phyloP scores from a whole-genome alignment of 1,140 invertebrate genomes.

The Pollicipes pollicipes region DNA sequence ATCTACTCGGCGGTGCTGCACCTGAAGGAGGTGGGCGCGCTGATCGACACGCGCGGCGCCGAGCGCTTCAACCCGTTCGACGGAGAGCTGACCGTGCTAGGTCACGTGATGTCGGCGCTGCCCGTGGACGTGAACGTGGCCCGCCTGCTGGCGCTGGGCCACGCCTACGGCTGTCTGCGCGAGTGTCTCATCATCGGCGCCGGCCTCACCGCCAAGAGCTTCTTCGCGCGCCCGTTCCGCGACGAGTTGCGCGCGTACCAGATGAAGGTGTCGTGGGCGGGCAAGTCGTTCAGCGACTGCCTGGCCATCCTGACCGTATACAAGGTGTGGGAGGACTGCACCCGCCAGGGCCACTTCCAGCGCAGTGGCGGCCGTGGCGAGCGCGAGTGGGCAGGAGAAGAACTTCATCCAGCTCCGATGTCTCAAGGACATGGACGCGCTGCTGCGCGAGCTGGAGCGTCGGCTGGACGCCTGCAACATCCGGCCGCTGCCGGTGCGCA shows the following conservation, averaged over 20 bases:
- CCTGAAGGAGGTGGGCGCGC: conserved; percentile 62
- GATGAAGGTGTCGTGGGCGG: conserved; percentile 59
- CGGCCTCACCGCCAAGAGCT: conserved; percentile 55
- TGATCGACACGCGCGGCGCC: neutral
- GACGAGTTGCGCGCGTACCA: conserved; percentile 51
- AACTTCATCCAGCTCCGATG: conserved; percentile 53
- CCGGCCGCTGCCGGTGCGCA: neutral
- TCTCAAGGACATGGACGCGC: conserved; percentile 48
- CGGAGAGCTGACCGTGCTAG: conserved; percentile 78
- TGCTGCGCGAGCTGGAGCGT: conserved; percentile 45
- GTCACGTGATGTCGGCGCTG: conserved; percentile 56
- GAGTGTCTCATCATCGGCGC: conserved; percentile 75
- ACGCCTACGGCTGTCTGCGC: conserved; percentile 64
- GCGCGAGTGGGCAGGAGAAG: conserved; percentile 45
- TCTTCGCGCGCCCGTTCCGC: conserved; percentile 57
- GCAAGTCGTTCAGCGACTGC: conserved; percentile 63
- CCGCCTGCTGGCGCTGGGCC: conserved; percentile 71
- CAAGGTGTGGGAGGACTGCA: conserved; percentile 29
- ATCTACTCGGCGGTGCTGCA: conserved; percentile 59
- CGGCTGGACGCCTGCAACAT: conserved; percentile 31
- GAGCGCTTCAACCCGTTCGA: conserved; percentile 39
- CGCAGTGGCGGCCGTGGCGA: conserved; percentile 29
- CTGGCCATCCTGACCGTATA: conserved; percentile 66
- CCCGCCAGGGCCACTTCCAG: conserved; percentile 24
- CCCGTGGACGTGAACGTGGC: conserved; percentile 64